Evolutionary conservation across 2,797 vertebrate genomes (phyloP), one percentile per base, ranked within the genome.

Genomic region (Remorina albescens): DNA sequence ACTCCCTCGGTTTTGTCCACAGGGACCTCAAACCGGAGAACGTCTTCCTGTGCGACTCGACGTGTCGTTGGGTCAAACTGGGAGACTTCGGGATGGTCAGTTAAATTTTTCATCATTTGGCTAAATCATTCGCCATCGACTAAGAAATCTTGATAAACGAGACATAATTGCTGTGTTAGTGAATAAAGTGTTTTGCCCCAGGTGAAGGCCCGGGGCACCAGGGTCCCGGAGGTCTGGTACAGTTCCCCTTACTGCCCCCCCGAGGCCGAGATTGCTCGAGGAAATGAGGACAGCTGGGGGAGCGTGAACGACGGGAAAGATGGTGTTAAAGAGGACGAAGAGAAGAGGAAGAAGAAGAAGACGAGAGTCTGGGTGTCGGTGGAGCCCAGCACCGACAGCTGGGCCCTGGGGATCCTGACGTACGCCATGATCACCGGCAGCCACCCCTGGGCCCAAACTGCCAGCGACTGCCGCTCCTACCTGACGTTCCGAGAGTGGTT

Each of bases 21-120:
- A 92, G 98, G 72, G 98, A 99, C 68, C 90, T 99, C 78, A 99
- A 99, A 90, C 97, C 98, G 2, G 97, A 99, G 88, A 99, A 99
- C 71, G 96, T 99, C 56, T 95, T 98, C 75, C 94, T 98, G 28
- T 97, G 96, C 0, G 97, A 98, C 61, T 83, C 94, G 0, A 76
- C 86, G 44, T 97, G 96, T 59, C 92, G 82, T 1, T 93, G 89
- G 70, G 90, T 98, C 88, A 98, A 98, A 76, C 95, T 98, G 36
- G 94, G 97, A 2, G 97, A 98, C 91, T 98, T 98, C 0, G 97
- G 97, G 65, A 95, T 97, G 89, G 97, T 96, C 41, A 72, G 89
- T 74, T 23, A 0, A 5, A 13, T 5, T 7, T 0, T 42, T 19
- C 2, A 0, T 15, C 41, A 42, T 42, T 15, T 42, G 4, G 41